Evolutionary conservation across 2,113 vertebrate species (phyloP), one percentile per base, ranked within the genome.

Genomic region (Cephalopholis sonnerati): DNA sequence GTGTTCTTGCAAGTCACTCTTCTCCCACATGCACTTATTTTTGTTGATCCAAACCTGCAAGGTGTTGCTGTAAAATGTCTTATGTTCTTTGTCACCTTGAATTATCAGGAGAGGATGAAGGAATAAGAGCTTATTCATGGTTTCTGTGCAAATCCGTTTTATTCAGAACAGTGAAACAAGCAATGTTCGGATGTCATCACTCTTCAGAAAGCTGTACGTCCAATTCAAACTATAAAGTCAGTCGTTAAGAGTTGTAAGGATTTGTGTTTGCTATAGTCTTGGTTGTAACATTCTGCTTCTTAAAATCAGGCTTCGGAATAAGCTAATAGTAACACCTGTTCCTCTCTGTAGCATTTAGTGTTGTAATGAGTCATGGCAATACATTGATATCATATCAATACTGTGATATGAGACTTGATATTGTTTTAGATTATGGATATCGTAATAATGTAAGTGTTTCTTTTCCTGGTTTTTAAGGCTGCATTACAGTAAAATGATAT

Each of bases 61-160:
- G 36, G 27, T 25, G 48, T 46, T 65, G 15, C 36, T 64, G 46
- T 57, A 46, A 44, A 54, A 16, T 20, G 6, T 44, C 13, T 44
- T 44, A 36, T 77, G 48, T 53, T 55, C 50, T 53, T n/a, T 18
- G 39, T 80, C 48, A 73, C 18, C 7, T 64, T 68, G 39, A 63
- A 22, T 41, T 53, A 17, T 44, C 46, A 29, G 13, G 57, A 51
- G 50, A 55, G 12, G 20, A 25, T 22, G 9, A 46, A 57, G 9
- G 16, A 29, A 63, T 66, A 17, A 4, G 1, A 1, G 16, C n/a
- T 68, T 7, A n/a, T 16, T 11, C 17, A 12, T 24, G 9, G 11
- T 16, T 13, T 63, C 64, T 69, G 6, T 67, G 0, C 6, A 18
- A 44, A 54, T 53, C 9, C 9, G 2, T 36, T 72, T 62, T 10